Percentiles rank a stretch among this genome's conserved stretches.
Conservation (phyloP, 2,797 vertebrate genomes). For the Mionectes olivaceus region DNA sequence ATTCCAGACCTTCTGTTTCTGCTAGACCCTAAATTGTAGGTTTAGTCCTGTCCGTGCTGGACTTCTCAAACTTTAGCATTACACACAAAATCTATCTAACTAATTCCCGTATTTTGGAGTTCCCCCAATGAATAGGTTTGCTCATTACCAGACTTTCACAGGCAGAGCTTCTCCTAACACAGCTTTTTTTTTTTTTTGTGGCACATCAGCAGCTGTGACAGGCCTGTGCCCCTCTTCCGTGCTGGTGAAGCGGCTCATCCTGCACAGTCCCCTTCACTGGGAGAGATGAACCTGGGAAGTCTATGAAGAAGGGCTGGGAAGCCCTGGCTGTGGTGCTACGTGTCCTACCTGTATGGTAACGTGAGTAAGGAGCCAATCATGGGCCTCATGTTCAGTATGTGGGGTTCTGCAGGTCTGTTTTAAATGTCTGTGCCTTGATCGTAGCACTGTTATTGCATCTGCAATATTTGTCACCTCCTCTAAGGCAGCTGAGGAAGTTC, state of each 20-base stretch:
- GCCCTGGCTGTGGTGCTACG: not conserved
- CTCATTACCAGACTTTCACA: not conserved
- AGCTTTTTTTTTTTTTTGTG: not conserved
- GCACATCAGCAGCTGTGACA: not conserved
- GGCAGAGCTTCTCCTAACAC: not conserved
- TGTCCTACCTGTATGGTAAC: not conserved
- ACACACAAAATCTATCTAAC: not conserved
- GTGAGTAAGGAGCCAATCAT: not conserved
- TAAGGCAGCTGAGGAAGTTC: not conserved
- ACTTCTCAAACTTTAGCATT: not conserved
- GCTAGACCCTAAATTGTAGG: not conserved
- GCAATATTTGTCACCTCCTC: not conserved
- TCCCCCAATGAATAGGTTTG: not conserved
- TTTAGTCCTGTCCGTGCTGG: not conserved
- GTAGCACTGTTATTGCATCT: not conserved
- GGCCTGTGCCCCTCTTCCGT: not conserved
- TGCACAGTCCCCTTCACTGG: not conserved
- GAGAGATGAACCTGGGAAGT: not conserved
- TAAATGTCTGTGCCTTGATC: not conserved
- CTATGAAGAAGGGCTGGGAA: not conserved
- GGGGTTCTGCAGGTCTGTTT: not conserved
- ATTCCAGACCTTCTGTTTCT: not conserved
- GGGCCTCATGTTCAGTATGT: fast-evolving
- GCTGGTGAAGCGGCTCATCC: fast-evolving
- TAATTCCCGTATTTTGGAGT: not conserved